A percentile compares a stretch with the other conserved stretches of the same genome.
Evolutionary conservation across 2,113 vertebrate species (phyloP).

Genomic region (Chamaetylas fuelleborni): DNA sequence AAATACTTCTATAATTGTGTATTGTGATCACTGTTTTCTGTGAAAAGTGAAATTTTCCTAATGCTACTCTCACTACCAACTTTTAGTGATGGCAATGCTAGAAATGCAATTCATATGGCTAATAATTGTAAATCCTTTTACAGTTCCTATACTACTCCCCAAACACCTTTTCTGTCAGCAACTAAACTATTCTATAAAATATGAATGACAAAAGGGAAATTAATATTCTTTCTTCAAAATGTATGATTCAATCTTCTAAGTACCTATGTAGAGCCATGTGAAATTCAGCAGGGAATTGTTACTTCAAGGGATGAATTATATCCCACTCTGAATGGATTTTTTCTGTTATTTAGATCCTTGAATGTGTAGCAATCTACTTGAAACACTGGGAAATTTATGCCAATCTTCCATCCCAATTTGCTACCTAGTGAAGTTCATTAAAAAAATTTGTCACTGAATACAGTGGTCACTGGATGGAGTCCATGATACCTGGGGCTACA

Average conservation of each 20-base stretch:
- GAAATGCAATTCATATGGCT: background rate
- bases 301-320: background rate
- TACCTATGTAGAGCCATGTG: background rate
- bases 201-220: conserved; percentile 6
- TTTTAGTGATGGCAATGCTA: background rate
- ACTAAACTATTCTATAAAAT: background rate
- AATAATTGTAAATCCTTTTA: conserved; percentile 4
- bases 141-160: background rate
- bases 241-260: conserved; percentile 48
- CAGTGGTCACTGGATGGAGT: background rate
- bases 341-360: conserved; percentile 12
- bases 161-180: background rate
- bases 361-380: background rate
- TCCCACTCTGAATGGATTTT: background rate
- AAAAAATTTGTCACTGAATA: background rate
- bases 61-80: background rate
- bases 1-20: background rate
- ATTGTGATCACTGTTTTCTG: background rate
- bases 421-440: background rate
- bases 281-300: conserved; percentile 28
- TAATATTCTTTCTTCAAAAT: conserved; percentile 19
- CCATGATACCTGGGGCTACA: background rate
- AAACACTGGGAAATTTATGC: background rate
- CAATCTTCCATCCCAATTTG: background rate
- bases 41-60: background rate